Evolutionary conservation across 2,888 invertebrate genomes (phyloP).

Genomic region (Xestobium rufovillosum): DNA sequence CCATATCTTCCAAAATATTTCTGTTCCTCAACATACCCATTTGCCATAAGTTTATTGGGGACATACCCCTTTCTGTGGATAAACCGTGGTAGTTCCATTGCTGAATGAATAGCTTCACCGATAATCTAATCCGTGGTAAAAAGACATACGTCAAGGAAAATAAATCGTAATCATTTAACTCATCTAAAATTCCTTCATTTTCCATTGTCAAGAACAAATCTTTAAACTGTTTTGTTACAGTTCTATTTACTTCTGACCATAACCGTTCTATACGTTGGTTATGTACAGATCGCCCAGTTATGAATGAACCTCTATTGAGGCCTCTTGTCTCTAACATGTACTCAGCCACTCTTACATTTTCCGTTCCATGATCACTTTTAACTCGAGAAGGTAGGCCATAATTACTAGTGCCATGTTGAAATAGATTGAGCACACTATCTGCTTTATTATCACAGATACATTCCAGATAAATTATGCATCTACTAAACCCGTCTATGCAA

Average conservation of each 20-base stretch:
- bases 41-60: slow-evolving; percentile 9
- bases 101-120: slow-evolving; percentile 6
- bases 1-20: slow-evolving; percentile 4
- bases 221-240: slow-evolving; percentile 10
- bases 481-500: slow-evolving; percentile 11
- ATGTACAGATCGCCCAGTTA: slow-evolving; percentile 13
- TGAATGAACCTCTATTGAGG: slow-evolving; percentile 11
- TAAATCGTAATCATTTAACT: slow-evolving; percentile 11
- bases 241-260: slow-evolving; percentile 14
- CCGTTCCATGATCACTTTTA: slow-evolving; percentile 10
- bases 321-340: slow-evolving; percentile 13
- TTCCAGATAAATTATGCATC: slow-evolving; percentile 12
- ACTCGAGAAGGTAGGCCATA: slow-evolving; percentile 14
- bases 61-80: not conserved
- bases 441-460: slow-evolving; percentile 12
- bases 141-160: slow-evolving; percentile 8
- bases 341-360: slow-evolving; percentile 13
- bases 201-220: too few relatives aligned
- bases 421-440: slow-evolving; percentile 10
- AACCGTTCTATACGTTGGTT: slow-evolving; percentile 15
- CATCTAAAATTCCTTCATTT: slow-evolving; percentile 8
- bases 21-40: slow-evolving; percentile 3
- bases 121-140: slow-evolving; percentile 9
- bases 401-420: slow-evolving; percentile 10
- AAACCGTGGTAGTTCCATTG: slow-evolving; percentile 12